Evolutionary conservation across 1,140 invertebrate genomes (phyloP).

Genomic region (Drosophila nasuta): DNA sequence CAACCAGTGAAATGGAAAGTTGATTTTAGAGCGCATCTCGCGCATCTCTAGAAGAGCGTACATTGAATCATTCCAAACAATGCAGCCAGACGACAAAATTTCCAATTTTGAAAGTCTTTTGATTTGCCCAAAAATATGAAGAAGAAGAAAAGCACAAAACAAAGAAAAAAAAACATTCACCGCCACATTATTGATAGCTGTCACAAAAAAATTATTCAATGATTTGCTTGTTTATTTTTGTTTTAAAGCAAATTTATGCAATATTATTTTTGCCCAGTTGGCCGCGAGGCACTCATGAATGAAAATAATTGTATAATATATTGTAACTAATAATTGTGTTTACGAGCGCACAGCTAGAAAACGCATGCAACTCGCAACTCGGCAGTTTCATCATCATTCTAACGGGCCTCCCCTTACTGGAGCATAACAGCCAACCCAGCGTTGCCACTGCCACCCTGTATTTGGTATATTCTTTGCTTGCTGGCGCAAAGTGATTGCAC

Average conservation of each 20-base stretch:
- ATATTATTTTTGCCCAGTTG: slow-evolving; percentile 28
- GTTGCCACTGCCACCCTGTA: background rate
- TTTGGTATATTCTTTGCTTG: background rate
- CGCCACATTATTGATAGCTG: slow-evolving; percentile 1
- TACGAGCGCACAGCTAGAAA: slow-evolving; percentile 40
- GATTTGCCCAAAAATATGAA: background rate
- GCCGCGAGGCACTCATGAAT: slow-evolving; percentile 39
- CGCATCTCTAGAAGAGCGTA: slow-evolving; percentile 50
- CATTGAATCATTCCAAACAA: slow-evolving; percentile 65
- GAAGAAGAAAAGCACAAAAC: too few relatives aligned
- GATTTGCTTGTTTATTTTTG: slow-evolving; percentile 32
- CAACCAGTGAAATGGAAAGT: slow-evolving; percentile 72
- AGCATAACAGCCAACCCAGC: slow-evolving; percentile 64
- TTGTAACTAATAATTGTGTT: slow-evolving; percentile 52
- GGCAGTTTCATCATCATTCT: slow-evolving; percentile 74
- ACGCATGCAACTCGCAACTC: slow-evolving; percentile 50
- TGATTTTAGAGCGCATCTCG: slow-evolving; percentile 44
- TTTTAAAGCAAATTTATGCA: slow-evolving; percentile 4
- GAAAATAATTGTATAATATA: slow-evolving; percentile 73
- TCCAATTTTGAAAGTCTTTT: slow-evolving; percentile 48
- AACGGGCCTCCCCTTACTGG: slow-evolving; percentile 72
- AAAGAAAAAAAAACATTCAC: slow-evolving; percentile 9
- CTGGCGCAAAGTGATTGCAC: background rate
- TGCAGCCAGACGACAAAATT: slow-evolving; percentile 45
- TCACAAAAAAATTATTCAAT: slow-evolving; percentile 11